Evolutionary conservation across 2,113 vertebrate genomes (phyloP), one percentile per base, ranked within the genome.

Genomic region (Formicarius rufipectus): DNA sequence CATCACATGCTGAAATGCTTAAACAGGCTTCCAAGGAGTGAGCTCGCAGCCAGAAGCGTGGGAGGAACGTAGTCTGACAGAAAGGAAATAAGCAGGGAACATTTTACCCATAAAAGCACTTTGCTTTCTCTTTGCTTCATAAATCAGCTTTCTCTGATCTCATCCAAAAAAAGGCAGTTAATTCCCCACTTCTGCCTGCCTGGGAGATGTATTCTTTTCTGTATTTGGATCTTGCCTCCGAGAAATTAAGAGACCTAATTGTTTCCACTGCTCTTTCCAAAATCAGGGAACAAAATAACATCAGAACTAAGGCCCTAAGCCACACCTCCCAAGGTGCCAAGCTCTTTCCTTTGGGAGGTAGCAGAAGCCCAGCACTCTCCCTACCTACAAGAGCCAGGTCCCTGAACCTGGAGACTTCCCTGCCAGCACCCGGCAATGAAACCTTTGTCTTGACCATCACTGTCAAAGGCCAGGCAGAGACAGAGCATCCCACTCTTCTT

Each of bases 51-150:
- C 96, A 97, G 96, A 92, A 97, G 96, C 49, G 93, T 96, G 95
- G 96, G 96, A 96, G 96, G 96, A 94, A 97, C 14, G 40, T 90
- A 96, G 95, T 96, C 95, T 90, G 85, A 96, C 90, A 96, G 95
- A 96, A 95, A 93, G 96, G 96, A 97, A 97, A 96, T 96, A 97
- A 96, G 95, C 92, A 96, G 80, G 94, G 96, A 97, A 94, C 96
- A 95, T 97, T 97, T 95, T 97, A 96, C 96, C 93, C 95, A 97
- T 96, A 96, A 96, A 97, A 97, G 95, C 93, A 93, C 92, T 96
- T 95, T 76, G 96, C 95, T 95, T 97, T 96, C 96, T 92, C 95
- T 92, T 90, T 96, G 86, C 96, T 96, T 94, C 95, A 96, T 96
- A 95, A 97, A 96, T 96, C 95, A 95, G 92, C 80, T 95, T 94